Evolutionary conservation across 2,797 vertebrate species (phyloP), one percentile per base, ranked within the genome.

Genomic region (Lindbergichthys nudifrons): DNA sequence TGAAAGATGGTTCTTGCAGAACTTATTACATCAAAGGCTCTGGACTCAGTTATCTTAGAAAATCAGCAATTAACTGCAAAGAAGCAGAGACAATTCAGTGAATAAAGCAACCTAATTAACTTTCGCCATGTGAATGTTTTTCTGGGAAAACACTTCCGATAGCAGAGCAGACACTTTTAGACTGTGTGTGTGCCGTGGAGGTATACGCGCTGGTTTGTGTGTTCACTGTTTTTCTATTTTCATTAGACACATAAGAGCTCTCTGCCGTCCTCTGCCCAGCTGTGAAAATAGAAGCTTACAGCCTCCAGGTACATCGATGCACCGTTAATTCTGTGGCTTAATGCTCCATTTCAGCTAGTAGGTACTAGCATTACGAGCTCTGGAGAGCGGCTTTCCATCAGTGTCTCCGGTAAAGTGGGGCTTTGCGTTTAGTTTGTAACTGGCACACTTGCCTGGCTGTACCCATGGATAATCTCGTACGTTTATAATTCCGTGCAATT

Each of bases 61-160:
- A 87, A 92, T 89, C 84, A 88, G 88, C 84, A 89, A 88, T 91
- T 91, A 88, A 84, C 86, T 86, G 75, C 75, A 73, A 69, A 80
- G 83, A 75, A 81, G 75, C 77, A 54, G 81, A 75, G 75, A 87
- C 87, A 86, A 85, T 92, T 81, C 63, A 69, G 78, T 70, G 81
- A 87, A 81, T 85, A 77, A 85, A 81, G 77, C 70, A 85, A 80
- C 68, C 78, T 86, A 89, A 90, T 92, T 90, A 89, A 89, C 85
- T 87, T 83, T 80, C 82, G 67, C 67, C 70, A 73, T 66, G 64
- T 75, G 73, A 78, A 82, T 82, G 84, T 73, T 79, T 77, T 32
- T 43, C 65, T 47, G 23, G 70, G 41, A 79, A 82, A 87, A 84
- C 68, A 74, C 53, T 74, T 54, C 64, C 64, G 80, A 82, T 77